Conservation (phyloP, 2,797 vertebrate species). For the Decapterus maruadsi region DNA sequence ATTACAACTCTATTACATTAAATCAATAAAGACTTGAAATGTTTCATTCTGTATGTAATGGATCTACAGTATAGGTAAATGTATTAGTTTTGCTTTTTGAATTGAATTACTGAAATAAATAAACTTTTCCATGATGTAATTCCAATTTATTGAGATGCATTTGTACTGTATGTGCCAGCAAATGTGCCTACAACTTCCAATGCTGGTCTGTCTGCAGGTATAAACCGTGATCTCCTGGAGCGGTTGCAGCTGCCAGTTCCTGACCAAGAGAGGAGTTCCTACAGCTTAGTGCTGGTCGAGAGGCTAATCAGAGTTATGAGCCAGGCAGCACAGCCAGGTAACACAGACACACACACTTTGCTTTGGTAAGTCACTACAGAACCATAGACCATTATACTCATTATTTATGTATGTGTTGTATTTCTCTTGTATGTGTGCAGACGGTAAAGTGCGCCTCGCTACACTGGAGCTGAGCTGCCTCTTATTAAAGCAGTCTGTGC, state of each 20-base stretch:
- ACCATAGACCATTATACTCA: neutral
- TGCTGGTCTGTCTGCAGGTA: slow-evolving; percentile 82
- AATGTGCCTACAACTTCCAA: neutral
- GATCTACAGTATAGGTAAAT: too few species aligned
- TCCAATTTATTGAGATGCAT: too few species aligned
- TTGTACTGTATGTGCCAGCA: neutral
- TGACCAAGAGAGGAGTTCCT: slow-evolving; percentile 88
- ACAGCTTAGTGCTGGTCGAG: slow-evolving; percentile 94
- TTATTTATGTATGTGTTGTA: neutral
- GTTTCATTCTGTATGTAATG: too few species aligned
- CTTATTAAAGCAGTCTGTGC: slow-evolving; percentile 94
- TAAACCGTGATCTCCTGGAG: slow-evolving; percentile 91
- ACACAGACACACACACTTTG: neutral
- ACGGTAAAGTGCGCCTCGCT: slow-evolving; percentile 94
- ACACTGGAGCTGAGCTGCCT: slow-evolving; percentile 96
- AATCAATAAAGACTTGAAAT: too few species aligned
- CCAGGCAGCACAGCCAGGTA: slow-evolving; percentile 93
- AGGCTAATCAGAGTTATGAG: slow-evolving; percentile 95
- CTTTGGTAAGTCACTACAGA: neutral
- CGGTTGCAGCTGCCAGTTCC: slow-evolving; percentile 93
- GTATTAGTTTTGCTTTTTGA: too few species aligned
- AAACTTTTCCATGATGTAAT: too few species aligned
- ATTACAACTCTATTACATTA: too few species aligned
- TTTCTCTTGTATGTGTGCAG: slow-evolving; percentile 74
- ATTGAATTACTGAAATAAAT: too few species aligned